Evolutionary conservation across 2,888 invertebrate species (phyloP), one percentile per base, ranked within the genome.

Genomic region (Tetragonula carbonaria): DNA sequence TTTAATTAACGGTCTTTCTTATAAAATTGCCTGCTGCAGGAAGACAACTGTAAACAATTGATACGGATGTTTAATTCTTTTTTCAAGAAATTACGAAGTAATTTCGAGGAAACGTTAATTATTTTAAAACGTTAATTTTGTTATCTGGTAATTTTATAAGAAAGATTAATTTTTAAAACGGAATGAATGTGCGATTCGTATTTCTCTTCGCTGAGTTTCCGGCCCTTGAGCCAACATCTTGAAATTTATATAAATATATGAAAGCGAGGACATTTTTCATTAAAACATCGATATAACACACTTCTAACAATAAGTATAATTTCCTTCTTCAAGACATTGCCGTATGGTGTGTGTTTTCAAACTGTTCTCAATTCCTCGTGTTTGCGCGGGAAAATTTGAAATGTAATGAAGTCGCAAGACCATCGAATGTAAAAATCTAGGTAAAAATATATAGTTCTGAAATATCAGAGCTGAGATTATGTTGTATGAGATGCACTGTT

Each of bases 291-390:
- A 79, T 28, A 72, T 59, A 74, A 82, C 21, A 74, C 55, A 72
- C 55, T 53, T 51, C 66, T 80, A 78, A 51, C 13, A 33, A 74
- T 70, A 65, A 51, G 14, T 28, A 70, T 65, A 63, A 78, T 33
- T 73, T 50, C 72, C 62, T 45, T 53, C 21, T 55, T 53, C n/a
- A n/a, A 81, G 55, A 53, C 8, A 16, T 55, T 66, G 59, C 33
- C 16, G 6, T 66, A 18, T 45, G 11, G 59, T 59, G 59, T 11
- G 14, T 4, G 2, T 23, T 14, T 57, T 51, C 21, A 13, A 16
- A 73, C 4, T 38, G 6, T 50, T 6, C 21, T 81, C 82, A 82
- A 82, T 82, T 82, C 82, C 82, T 82, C 71, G 21, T 74, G 50
- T 70, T 71, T 38, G 33, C 57, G 55, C 33, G 33, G 67, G n/a